These are phyloP conservation scores for Odobenus rosmarus DNA, from an alignment of 2,113 vertebrate species.

Conservation along the genomic window DNA sequence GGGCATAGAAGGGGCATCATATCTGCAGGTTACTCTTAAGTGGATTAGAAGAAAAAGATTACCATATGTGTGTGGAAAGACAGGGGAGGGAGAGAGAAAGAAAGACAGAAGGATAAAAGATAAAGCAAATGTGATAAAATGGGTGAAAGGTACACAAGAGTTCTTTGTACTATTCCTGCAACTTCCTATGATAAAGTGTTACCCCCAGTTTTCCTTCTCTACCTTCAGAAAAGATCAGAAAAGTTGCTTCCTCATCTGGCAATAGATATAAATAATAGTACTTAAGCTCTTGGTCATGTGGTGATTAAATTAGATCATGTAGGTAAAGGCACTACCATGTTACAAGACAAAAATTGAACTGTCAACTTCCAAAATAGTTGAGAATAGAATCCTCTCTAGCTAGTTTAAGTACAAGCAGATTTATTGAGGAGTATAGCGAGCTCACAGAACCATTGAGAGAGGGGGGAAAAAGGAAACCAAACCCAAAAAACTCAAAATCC, in stretches of 20 bases:
- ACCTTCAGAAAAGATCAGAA: background rate
- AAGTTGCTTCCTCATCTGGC: background rate
- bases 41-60: background rate
- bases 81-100: background rate
- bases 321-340: background rate
- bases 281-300: background rate
- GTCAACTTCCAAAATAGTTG: background rate
- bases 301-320: background rate
- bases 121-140: background rate
- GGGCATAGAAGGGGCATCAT: background rate
- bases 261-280: background rate
- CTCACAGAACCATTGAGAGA: background rate
- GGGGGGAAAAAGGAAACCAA: background rate
- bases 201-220: background rate
- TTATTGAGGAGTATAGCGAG: background rate
- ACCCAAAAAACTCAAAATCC: background rate
- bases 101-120: background rate
- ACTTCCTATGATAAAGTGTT: background rate
- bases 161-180: background rate
- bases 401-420: background rate
- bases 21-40: background rate
- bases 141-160: background rate
- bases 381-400: background rate
- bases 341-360: background rate
- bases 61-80: background rate